phyloP scores from a whole-genome alignment of 2,113 vertebrate species.

The Cyprinodon tularosa region DNA sequence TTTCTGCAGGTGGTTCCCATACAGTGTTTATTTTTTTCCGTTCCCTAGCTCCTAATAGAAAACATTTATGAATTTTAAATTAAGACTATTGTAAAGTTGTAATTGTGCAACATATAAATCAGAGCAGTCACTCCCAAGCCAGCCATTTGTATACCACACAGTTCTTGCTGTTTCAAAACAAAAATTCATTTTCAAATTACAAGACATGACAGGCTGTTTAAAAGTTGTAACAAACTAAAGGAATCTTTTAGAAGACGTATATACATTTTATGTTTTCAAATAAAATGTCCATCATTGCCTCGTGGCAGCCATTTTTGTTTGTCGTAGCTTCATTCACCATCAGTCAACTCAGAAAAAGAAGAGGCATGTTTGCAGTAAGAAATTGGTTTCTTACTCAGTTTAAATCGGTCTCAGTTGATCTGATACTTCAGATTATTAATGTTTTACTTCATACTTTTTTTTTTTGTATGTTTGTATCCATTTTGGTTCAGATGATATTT shows the following conservation, averaged over 20 bases:
- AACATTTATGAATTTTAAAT: slow-evolving; percentile 1
- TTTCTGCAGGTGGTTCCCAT: slow-evolving; percentile 25
- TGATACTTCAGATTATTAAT: neutral
- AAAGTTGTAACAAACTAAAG: neutral
- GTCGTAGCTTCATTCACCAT: neutral
- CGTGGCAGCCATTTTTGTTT: neutral
- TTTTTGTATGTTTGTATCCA: neutral
- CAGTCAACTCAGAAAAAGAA: neutral
- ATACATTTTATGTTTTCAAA: neutral
- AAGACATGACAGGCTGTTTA: neutral
- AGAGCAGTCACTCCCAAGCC: slow-evolving; percentile 18
- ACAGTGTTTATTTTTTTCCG: slow-evolving; percentile 30
- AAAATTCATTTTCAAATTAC: neutral
- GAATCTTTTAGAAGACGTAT: neutral
- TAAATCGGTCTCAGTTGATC: neutral
- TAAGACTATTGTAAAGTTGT: neutral
- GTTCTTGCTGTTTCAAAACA: neutral
- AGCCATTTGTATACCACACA: neutral
- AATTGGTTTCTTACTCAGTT: neutral
- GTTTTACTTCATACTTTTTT: neutral
- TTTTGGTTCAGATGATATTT: slow-evolving; percentile 18
- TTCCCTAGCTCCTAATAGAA: slow-evolving; percentile 2
- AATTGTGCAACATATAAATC: slow-evolving; percentile 4
- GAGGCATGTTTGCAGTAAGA: neutral
- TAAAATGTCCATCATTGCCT: neutral